Base-by-base conservation (phyloP, 2,888 invertebrate species). In the Drosophila emarginata region DNA sequence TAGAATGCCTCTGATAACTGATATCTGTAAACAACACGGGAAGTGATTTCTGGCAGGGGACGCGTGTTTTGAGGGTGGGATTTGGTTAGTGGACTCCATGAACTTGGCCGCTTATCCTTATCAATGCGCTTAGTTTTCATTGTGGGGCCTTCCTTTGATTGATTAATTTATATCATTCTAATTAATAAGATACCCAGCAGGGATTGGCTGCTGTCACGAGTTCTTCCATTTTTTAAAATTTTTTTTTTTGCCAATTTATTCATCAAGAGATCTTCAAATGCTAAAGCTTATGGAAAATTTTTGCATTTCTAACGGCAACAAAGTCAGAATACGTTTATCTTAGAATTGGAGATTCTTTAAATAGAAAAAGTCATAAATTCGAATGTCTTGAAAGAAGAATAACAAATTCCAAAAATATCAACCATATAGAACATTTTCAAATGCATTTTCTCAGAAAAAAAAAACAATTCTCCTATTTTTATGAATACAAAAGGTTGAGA, bases 21-120 rank as follows among this genome's bases (percentile, higher is more conserved):
- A 32, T 79, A 65, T 67, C 67, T 72, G 39, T 26, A 37, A 58
- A 56, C 37, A 60, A 40, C 62, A 67, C 53, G 54, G 56, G 52
- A 67, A 66, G 56, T 56, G 36, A 64, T 67, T 75, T 63, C 45
- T 32, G 18, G 45, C 45, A 18, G 39, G 57, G 50, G 18, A 26
- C 9, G 50, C 37, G 51, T 54, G 28, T 51, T 45, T 50, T 21
- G 9, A 45, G 45, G 28, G 15, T 32, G 28, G 60, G 18, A 62
- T 50, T 51, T 78, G 52, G 61, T 64, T 45, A 18, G 58, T 21
- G 61, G n/a, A 67, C 67, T 53, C 68, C 64, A 64, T 82, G 80
- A 86, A 82, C 88, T 86, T 74, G 67, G 23, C 12, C 56, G 50
- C 73, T 67, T 80, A 80, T 78, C 81, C 53, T 18, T 39, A 14